Evolutionary conservation across 2,888 invertebrate genomes (phyloP).

Genomic region (Polymixis lichenea): DNA sequence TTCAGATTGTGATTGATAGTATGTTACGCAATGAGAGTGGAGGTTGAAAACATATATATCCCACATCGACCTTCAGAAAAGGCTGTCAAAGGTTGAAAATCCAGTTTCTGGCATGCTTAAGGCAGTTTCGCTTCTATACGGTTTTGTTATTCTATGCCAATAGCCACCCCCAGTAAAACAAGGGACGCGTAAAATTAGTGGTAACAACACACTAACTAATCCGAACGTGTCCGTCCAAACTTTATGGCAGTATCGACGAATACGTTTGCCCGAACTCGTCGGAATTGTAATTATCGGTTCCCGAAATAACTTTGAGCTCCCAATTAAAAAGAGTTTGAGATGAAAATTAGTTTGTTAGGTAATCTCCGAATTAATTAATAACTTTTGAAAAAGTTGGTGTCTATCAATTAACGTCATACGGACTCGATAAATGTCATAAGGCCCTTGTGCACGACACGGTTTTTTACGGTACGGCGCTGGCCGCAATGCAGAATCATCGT

Average conservation of each 20-base stretch:
- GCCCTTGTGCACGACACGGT: no score
- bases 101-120: no score
- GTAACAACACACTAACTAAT: conserved; percentile 59
- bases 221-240: conserved; percentile 50
- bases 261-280: conserved; percentile 37
- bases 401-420: neutral
- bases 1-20: no score
- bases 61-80: neutral
- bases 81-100: neutral
- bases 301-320: neutral
- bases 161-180: conserved; percentile 20
- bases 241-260: conserved; percentile 58
- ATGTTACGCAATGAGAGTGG: no score
- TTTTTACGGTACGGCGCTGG: no score
- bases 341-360: conserved; percentile 1
- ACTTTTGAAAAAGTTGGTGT: neutral
- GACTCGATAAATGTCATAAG: neutral
- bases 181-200: conserved; percentile 48
- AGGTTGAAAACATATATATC: no score
- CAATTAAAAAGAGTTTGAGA: conserved; percentile 22
- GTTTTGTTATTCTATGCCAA: conserved; percentile 9
- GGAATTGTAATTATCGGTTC: conserved; percentile 40
- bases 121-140: neutral
- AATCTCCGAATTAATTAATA: neutral
- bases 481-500: no score